phyloP scores from a whole-genome alignment of 2,888 invertebrate genomes.

The Penaeus monodon region DNA sequence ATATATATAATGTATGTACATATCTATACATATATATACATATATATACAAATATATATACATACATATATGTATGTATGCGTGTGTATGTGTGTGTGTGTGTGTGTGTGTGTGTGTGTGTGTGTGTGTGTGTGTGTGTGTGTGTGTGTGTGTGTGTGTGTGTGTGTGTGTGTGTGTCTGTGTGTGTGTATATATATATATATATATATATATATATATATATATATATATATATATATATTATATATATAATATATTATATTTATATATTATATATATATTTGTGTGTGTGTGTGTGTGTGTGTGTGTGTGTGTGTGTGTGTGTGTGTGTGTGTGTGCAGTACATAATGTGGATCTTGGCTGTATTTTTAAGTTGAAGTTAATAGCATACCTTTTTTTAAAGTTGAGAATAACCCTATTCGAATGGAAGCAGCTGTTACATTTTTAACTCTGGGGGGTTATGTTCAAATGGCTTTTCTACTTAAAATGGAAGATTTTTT shows the following conservation, averaged over 20 bases:
- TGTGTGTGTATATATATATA: not conserved
- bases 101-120: not conserved
- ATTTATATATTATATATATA: too few relatives aligned
- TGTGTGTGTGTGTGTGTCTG: not conserved
- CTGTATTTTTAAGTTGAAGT: too few relatives aligned
- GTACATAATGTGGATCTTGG: too few relatives aligned
- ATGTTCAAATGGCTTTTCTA: too few relatives aligned
- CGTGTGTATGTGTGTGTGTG: constrained; percentile 1
- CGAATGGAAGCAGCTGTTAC: too few relatives aligned
- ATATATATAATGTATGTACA: not conserved
- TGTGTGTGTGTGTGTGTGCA: too few relatives aligned
- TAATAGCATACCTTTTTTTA: too few relatives aligned
- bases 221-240: constrained; percentile 13
- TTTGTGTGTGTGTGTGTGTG: too few relatives aligned
- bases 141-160: not conserved
- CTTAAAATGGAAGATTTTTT: too few relatives aligned
- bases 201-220: constrained; percentile 10
- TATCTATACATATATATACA: constrained; percentile 17
- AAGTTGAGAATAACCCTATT: too few relatives aligned
- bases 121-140: not conserved
- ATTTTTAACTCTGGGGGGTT: too few relatives aligned
- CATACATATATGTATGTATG: constrained; percentile 10
- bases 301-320: too few relatives aligned
- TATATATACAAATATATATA: constrained; percentile 7
- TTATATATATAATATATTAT: not conserved